Base-by-base conservation (phyloP, 1,140 invertebrate genomes). In the Hydropsyche tenuis region DNA sequence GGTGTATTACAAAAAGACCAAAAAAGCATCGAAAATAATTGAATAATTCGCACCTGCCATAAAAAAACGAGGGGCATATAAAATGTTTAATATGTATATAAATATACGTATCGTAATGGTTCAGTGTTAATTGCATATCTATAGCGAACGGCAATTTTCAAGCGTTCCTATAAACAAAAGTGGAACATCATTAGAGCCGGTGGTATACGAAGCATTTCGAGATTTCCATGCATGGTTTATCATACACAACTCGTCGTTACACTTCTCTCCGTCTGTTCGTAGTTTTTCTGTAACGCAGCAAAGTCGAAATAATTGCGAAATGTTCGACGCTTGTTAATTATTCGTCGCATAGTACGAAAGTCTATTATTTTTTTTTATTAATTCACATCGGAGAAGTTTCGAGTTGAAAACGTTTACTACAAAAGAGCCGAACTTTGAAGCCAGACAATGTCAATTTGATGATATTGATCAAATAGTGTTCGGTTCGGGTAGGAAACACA, bases 401-500 rank as follows among this genome's bases (percentile, higher is more conserved):
- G 30, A 37, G 30, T 37, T 9, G 30, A 9, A 37, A 37, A 37
- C 30, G 30, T 37, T 60, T 12, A 12, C 20, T 12, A 60, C 20
- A 12, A 60, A 60, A 12, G 14, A 22, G 5, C 12, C 56, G 56
- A 23, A 25, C 7, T 60, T 60, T 2, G 20, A 25, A 23, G 23
- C 14, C 56, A 42, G 45, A 48, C 65, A 48, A 48, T 68, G 45
- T 68, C 43, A 68, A 68, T 68, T 48, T 68, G 20, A 43, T 48
- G 65, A 68, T 68, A 68, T 68, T 48, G 65, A 68, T 68, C 65
- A 68, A 68, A 68, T 68, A 68, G 18, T 23, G 30, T 9, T 37
- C 30, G 3, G 30, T 37, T 37, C 30, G 30, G 45, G 16, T 60
- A 27, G 42, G 37, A 11, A 68, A 68, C n/a, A n/a, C 65, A 68